Percentiles rank a stretch among this genome's conserved stretches.
Evolutionary conservation across 53 echinoderm and acorn worm species (phyloP).

Genomic region (Astropecten irregularis): DNA sequence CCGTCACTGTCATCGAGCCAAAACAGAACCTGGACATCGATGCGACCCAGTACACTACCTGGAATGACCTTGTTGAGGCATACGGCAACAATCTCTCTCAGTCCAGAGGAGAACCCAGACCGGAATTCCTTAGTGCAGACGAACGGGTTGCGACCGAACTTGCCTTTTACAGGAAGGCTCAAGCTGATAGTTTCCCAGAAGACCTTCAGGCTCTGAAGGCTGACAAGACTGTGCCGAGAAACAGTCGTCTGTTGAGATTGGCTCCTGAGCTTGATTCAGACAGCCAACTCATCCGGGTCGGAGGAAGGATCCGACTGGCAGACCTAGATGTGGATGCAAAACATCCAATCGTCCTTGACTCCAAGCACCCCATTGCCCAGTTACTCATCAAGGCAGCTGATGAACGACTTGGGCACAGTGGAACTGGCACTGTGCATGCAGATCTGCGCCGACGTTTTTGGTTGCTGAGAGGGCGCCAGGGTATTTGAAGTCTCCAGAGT

Average conservation of each 20-base stretch:
- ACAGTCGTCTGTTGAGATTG: neutral
- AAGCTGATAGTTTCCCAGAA: neutral
- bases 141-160: neutral
- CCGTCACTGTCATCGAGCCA: neutral
- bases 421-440: neutral
- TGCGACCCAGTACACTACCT: no score
- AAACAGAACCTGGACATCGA: neutral
- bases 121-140: neutral
- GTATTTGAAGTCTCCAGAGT: conserved; percentile 6
- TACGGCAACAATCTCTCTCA: neutral
- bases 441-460: no score
- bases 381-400: neutral
- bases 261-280: neutral
- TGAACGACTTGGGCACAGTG: neutral
- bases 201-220: neutral
- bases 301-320: neutral
- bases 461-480: conserved; percentile 2
- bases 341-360: conserved; percentile 7
- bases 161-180: neutral
- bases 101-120: neutral
- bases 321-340: neutral
- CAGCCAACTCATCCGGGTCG: neutral
- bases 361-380: neutral
- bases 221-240: neutral
- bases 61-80: no score